These are phyloP conservation scores for Monodelphis domestica DNA, from an alignment of 2,797 vertebrate genomes.

Conservation along the genomic window DNA sequence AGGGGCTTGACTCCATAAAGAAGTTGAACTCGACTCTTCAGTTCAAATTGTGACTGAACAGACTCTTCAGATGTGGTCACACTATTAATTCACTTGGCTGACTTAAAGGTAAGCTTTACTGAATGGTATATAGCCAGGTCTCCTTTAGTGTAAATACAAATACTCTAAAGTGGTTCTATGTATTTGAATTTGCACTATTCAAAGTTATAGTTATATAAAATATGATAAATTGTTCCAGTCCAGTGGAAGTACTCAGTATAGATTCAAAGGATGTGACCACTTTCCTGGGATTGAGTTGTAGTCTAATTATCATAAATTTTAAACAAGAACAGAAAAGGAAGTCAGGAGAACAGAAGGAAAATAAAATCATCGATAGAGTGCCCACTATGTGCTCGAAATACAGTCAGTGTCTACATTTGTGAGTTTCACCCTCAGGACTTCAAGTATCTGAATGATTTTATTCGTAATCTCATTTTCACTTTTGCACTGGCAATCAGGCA, in stretches of 20 bases:
- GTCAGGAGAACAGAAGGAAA: not conserved
- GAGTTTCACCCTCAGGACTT: not conserved
- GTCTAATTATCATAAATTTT: not conserved
- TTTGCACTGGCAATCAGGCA: not conserved
- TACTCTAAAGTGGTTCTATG: not conserved
- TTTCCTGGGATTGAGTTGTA: not conserved
- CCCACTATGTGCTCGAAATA: not conserved
- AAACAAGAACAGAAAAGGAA: not conserved
- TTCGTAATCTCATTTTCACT: not conserved
- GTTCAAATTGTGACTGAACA: too few relatives aligned
- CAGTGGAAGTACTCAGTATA: not conserved
- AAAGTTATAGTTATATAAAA: not conserved
- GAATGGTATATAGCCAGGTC: not conserved
- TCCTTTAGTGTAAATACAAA: not conserved
- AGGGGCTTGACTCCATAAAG: not conserved
- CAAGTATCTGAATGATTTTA: not conserved
- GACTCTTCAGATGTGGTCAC: not conserved
- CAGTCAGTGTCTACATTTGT: not conserved
- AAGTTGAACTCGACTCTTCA: not conserved
- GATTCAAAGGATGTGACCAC: not conserved
- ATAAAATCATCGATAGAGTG: not conserved
- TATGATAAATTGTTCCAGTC: not conserved
- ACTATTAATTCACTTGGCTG: not conserved
- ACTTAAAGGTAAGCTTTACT: not conserved
- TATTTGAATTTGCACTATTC: not conserved